A percentile compares a stretch with the other conserved stretches of the same genome.
Evolutionary conservation across 2,797 vertebrate species (phyloP).

Genomic region (Gambusia yucatana): DNA sequence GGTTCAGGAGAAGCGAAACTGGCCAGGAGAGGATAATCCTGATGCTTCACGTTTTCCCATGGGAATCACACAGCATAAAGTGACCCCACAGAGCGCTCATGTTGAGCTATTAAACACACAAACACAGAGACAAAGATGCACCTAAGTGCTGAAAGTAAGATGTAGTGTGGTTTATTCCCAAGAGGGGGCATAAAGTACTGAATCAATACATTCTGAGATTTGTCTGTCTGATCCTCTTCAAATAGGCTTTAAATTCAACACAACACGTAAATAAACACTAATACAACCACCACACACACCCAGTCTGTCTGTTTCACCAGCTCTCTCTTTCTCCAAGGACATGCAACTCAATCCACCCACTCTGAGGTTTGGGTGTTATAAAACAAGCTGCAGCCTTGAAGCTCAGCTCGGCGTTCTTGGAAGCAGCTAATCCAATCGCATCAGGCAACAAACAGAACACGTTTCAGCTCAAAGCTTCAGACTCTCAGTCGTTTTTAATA

Average conservation of each 20-base stretch:
- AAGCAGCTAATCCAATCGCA: slow-evolving; percentile 58
- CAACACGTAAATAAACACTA: slow-evolving; percentile 39
- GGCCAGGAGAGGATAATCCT: slow-evolving; percentile 68
- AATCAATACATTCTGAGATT: slow-evolving; percentile 68
- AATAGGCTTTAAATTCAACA: slow-evolving; percentile 52
- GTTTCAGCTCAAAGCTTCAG: slow-evolving; percentile 31
- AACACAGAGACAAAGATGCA: slow-evolving; percentile 11
- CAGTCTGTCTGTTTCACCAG: slow-evolving; percentile 17
- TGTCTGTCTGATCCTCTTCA: slow-evolving; percentile 57
- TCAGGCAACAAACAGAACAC: slow-evolving; percentile 51
- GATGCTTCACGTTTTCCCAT: slow-evolving; percentile 46
- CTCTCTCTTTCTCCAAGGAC: slow-evolving; percentile 53
- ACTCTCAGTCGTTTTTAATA: neutral
- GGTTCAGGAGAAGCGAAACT: slow-evolving; percentile 64
- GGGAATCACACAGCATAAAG: slow-evolving; percentile 50
- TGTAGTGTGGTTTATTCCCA: slow-evolving; percentile 36
- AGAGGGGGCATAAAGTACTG: slow-evolving; percentile 39
- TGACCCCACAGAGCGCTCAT: slow-evolving; percentile 29
- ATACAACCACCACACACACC: slow-evolving; percentile 19
- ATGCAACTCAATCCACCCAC: slow-evolving; percentile 49
- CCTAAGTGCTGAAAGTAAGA: slow-evolving; percentile 32
- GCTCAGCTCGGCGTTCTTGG: slow-evolving; percentile 53
- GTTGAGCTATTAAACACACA: slow-evolving; percentile 49
- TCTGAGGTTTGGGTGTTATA: slow-evolving; percentile 46
- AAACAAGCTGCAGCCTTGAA: slow-evolving; percentile 61